Conservation (phyloP, 1,140 invertebrate genomes). For the Mizuhopecten yessoensis region DNA sequence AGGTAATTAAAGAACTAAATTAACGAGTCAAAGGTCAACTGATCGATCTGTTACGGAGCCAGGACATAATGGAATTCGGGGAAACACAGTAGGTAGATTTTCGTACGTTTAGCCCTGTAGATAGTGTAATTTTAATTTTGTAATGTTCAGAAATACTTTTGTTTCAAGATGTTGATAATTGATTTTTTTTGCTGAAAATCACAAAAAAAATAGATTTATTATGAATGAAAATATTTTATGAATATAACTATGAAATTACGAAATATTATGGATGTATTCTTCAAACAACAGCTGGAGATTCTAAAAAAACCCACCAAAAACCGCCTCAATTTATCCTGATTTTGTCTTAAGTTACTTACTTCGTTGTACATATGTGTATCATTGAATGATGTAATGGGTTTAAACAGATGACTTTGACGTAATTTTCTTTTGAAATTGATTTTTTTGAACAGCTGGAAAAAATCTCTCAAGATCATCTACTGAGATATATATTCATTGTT, state of each 20-base stretch:
- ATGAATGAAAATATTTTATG: too few relatives aligned
- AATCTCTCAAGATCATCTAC: background rate
- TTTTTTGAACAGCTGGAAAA: background rate
- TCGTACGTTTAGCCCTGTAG: background rate
- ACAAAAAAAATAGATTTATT: too few relatives aligned
- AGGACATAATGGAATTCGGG: background rate
- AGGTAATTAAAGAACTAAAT: slow-evolving; percentile 30
- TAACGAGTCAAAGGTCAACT: background rate
- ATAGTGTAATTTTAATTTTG: background rate
- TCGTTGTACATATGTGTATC: too few relatives aligned
- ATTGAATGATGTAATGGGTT: too few relatives aligned
- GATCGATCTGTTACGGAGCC: background rate
- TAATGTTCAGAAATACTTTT: background rate
- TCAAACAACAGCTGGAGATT: too few relatives aligned
- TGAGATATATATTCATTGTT: background rate
- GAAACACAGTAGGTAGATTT: background rate
- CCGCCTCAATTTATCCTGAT: too few relatives aligned
- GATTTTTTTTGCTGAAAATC: background rate
- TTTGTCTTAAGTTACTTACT: too few relatives aligned
- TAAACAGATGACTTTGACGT: too few relatives aligned
- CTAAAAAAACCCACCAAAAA: too few relatives aligned
- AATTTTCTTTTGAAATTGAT: background rate
- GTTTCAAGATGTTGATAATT: background rate
- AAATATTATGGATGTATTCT: too few relatives aligned
- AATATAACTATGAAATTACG: too few relatives aligned